Evolutionary conservation across 2,888 invertebrate genomes (phyloP).

Genomic region (Mythimna albipuncta): DNA sequence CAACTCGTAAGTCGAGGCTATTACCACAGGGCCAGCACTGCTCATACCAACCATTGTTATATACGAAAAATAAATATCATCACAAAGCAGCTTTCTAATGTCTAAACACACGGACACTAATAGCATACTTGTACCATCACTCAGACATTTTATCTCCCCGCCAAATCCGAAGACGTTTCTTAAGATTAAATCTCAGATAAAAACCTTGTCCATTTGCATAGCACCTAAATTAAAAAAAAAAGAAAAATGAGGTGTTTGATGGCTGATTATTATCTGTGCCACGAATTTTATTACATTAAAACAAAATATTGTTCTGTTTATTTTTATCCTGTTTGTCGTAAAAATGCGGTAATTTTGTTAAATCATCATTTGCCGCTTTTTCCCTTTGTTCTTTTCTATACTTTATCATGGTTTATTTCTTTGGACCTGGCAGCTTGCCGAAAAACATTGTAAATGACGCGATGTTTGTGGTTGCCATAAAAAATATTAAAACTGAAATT

Average conservation of each 20-base stretch:
- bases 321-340: slow-evolving; percentile 47
- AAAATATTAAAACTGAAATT: slow-evolving; percentile 30
- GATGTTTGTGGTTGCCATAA: slow-evolving; percentile 30
- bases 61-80: slow-evolving; percentile 57
- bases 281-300: slow-evolving; percentile 49
- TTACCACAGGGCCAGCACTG: too few species aligned
- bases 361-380: slow-evolving; percentile 33
- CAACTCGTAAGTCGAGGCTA: too few species aligned
- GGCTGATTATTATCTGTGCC: slow-evolving; percentile 63
- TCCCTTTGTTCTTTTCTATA: slow-evolving; percentile 35
- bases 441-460: slow-evolving; percentile 34
- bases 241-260: slow-evolving; percentile 71
- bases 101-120: slow-evolving; percentile 62
- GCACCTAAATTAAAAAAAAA: slow-evolving; percentile 67
- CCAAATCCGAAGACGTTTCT: slow-evolving; percentile 71
- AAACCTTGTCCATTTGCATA: slow-evolving; percentile 73
- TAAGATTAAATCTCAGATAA: slow-evolving; percentile 68
- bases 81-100: slow-evolving; percentile 59
- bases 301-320: slow-evolving; percentile 35
- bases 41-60: slow-evolving; percentile 51
- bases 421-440: slow-evolving; percentile 41
- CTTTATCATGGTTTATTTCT: slow-evolving; percentile 41
- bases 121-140: slow-evolving; percentile 65
- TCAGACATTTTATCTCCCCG: slow-evolving; percentile 68
- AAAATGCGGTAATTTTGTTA: slow-evolving; percentile 43